A percentile compares a stretch with the other conserved stretches of the same genome.
Evolutionary conservation across 2,113 vertebrate genomes (phyloP).

Genomic region (Cephalopterus ornatus): DNA sequence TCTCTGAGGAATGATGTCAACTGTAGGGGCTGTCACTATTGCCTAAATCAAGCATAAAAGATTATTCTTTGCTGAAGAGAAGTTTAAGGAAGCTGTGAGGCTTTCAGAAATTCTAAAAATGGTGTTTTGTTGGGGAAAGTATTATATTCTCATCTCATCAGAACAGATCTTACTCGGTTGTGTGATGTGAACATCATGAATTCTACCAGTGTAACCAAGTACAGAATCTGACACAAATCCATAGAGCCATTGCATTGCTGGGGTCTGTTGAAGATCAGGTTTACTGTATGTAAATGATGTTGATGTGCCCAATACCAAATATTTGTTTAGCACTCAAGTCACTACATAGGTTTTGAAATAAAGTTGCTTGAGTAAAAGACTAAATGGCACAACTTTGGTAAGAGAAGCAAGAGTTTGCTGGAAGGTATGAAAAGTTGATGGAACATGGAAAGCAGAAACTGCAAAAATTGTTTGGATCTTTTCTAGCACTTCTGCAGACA

Average conservation of each 20-base stretch:
- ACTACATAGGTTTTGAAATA: not conserved
- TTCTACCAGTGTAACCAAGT: not conserved
- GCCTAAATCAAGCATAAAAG: not conserved
- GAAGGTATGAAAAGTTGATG: not conserved
- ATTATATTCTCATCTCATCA: not conserved
- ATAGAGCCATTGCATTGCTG: not conserved
- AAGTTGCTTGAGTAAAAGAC: not conserved
- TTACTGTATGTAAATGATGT: not conserved
- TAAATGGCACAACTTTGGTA: not conserved
- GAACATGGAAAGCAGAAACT: not conserved
- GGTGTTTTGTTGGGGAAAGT: not conserved
- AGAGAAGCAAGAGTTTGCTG: not conserved
- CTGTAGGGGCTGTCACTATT: not conserved
- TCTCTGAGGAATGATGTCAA: not conserved
- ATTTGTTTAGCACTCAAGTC: not conserved
- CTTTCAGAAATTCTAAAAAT: not conserved
- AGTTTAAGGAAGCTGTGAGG: not conserved
- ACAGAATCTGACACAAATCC: not conserved
- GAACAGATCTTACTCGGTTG: not conserved
- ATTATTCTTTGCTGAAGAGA: not conserved
- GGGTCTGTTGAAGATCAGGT: not conserved
- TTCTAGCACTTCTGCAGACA: constrained; percentile 8
- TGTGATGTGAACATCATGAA: not conserved
- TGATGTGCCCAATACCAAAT: not conserved
- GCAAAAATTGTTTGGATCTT: not conserved